Evolutionary conservation across 2,113 vertebrate genomes (phyloP), one percentile per base, ranked within the genome.

Genomic region (Bombycilla garrulus): DNA sequence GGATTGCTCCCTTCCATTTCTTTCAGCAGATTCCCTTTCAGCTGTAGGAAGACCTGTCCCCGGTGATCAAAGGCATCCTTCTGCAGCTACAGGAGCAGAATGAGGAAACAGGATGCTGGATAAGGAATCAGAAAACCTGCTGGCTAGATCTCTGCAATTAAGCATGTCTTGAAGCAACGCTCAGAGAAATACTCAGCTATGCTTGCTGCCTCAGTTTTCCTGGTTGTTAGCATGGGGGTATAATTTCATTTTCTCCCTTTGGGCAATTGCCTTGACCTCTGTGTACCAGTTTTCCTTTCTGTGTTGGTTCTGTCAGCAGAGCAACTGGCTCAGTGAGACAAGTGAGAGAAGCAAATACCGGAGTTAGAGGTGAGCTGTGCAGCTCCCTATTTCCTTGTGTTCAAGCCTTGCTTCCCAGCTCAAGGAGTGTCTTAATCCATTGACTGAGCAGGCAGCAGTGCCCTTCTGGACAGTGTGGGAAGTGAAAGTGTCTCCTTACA

Each of bases 51-150:
- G 74, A 72, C 64, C 71, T 82, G 95, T 92, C 71, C 76, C 13
- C 0, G 0, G 31, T 92, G 88, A 95, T 95, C 92, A 96, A 93
- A 94, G 92, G 29, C 56, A 61, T 64, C 73, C 25, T 81, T 74
- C 73, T 80, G 8, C 50, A 81, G 51, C 79, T 77, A 24, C 51
- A 48, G 85, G 72, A 94, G 76, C 67, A 90, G 88, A 94, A 88
- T 81, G 93, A 92, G 88, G 82, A 85, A 94, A 76, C 40, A 82
- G 87, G 79, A 72, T 86, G 70, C 86, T 86, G 86, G 38, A 70
- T 79, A 77, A 90, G 60, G 76, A 56, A 93, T 90, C 76, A 93
- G 81, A 81, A 94, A 90, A 81, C 85, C 60, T 71, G 54, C 82
- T 71, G 79, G 81, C 33, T 69, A 54, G 17, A 82, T 65, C 29